Evolutionary conservation across 2,113 vertebrate genomes (phyloP).

Genomic region (Panthera tigris): DNA sequence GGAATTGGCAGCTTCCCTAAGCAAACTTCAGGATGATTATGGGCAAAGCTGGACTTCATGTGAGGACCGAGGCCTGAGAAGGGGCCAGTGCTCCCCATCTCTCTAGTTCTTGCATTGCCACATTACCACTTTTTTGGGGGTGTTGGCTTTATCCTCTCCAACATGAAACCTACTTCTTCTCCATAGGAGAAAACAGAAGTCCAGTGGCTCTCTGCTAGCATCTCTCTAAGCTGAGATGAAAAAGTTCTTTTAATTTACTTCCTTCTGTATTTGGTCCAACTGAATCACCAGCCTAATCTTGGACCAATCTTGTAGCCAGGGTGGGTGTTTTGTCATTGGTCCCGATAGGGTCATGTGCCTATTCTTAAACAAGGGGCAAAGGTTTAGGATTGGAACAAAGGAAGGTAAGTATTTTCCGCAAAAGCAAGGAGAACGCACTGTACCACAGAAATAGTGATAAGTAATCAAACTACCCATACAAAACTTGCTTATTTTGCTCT

Average conservation of each 20-base stretch:
- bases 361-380: not conserved
- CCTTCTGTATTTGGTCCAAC: not conserved
- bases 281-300: not conserved
- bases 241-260: not conserved
- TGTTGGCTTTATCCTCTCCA: not conserved
- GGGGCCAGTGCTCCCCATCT: no score
- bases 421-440: not conserved
- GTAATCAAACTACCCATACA: not conserved
- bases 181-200: not conserved
- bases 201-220: not conserved
- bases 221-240: not conserved
- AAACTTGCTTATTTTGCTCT: not conserved
- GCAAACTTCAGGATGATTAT: not conserved
- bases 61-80: not conserved
- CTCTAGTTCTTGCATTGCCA: not conserved
- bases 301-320: not conserved
- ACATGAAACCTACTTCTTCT: not conserved
- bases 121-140: not conserved
- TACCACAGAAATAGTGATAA: not conserved
- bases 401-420: not conserved
- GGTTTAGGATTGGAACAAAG: not conserved
- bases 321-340: not conserved
- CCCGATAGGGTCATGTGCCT: not conserved
- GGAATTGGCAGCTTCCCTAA: not conserved
- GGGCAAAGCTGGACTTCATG: not conserved